Evolutionary conservation across 1,140 invertebrate genomes (phyloP).

Genomic region (Leptopilina clavipes): DNA sequence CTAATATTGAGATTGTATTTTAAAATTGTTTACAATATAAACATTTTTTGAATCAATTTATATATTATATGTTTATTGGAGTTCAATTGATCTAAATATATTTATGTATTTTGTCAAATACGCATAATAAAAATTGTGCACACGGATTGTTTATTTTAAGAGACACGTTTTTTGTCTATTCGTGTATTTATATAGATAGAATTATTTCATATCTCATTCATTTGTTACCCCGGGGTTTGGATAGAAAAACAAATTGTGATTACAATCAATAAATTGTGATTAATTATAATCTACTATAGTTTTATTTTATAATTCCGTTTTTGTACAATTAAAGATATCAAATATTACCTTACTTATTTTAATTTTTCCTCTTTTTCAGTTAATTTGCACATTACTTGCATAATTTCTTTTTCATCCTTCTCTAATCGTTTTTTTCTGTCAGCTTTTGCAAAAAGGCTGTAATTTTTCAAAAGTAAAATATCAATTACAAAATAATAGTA

Average conservation of each 20-base stretch:
- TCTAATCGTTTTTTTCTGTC: not conserved
- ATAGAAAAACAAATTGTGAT: constrained; percentile 27
- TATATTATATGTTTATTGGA: constrained; percentile 16
- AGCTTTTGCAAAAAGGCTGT: not conserved
- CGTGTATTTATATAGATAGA: not conserved
- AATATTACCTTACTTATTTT: not conserved
- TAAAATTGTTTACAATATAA: not conserved
- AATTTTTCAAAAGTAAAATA: not conserved
- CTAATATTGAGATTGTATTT: constrained; percentile 29
- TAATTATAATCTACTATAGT: not conserved
- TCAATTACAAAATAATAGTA: not conserved
- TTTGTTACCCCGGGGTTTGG: not conserved
- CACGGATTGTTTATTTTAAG: not conserved
- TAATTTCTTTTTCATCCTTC: not conserved
- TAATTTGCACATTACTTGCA: not conserved
- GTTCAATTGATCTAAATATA: not conserved
- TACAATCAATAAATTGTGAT: constrained; percentile 28
- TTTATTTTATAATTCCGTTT: not conserved
- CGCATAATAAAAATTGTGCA: not conserved
- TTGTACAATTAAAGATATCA: too few relatives aligned
- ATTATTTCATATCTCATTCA: not conserved
- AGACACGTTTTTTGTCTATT: not conserved
- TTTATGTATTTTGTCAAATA: constrained; percentile 12
- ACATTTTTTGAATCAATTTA: not conserved
- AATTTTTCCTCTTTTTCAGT: not conserved